Conservation (phyloP, 2,888 invertebrate species). For the Ptychoptera contaminata region DNA sequence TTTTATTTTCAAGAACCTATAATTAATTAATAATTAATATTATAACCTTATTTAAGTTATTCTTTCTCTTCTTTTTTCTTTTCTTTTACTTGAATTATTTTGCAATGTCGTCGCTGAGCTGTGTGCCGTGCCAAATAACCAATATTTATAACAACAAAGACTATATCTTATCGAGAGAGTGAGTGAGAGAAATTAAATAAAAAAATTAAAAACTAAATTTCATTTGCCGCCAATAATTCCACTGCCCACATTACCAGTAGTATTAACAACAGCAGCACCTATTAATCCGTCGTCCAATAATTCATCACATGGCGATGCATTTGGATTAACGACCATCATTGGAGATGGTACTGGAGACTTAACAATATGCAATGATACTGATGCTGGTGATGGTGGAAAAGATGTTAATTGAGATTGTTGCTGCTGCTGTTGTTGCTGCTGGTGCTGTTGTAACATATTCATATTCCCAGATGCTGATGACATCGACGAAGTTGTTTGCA, state of each 20-base stretch:
- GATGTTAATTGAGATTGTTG: conserved; percentile 10
- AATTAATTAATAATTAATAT: no score
- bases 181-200: no score
- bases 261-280: conserved; percentile 14
- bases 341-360: conserved; percentile 62
- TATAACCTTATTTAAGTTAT: no score
- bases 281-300: conserved; percentile 15
- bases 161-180: no score
- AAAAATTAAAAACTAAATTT: no score
- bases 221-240: no score
- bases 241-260: conserved; percentile 17
- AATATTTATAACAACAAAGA: no score
- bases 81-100: no score
- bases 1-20: no score
- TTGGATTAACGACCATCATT: conserved; percentile 36
- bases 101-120: no score
- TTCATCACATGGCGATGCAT: conserved; percentile 76
- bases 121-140: no score
- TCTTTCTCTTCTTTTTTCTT: no score
- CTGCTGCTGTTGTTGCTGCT: conserved; percentile 5
- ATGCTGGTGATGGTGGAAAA: conserved; percentile 28
- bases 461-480: background rate
- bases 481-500: background rate
- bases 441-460: background rate
- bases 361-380: conserved; percentile 58